These are phyloP conservation scores for Spisula solida DNA, from an alignment of 2,888 invertebrate species.

Conservation along the genomic window DNA sequence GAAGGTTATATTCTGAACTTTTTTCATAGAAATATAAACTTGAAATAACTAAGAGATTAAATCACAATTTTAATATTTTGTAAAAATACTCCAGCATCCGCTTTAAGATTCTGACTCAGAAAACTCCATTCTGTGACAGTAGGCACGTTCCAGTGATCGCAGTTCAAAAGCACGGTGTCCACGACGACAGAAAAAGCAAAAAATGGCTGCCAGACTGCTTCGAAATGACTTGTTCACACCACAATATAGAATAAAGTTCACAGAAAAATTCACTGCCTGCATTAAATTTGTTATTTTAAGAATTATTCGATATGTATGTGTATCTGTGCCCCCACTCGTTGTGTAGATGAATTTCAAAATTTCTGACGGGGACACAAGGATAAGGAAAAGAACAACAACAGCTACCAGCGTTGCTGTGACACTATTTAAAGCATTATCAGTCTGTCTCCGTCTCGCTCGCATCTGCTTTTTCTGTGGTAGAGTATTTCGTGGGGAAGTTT, in stretches of 20 bases:
- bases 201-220: slow-evolving; percentile 83
- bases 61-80: too few species aligned
- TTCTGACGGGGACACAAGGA: slow-evolving; percentile 86
- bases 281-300: slow-evolving; percentile 83
- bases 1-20: too few species aligned
- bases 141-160: slow-evolving; percentile 63
- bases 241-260: slow-evolving; percentile 97
- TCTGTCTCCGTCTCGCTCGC: slow-evolving; percentile 67
- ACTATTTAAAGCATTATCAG: slow-evolving; percentile 83
- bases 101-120: slow-evolving; percentile 69
- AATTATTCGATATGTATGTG: slow-evolving; percentile 68
- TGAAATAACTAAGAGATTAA: too few species aligned
- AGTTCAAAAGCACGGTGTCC: slow-evolving; percentile 48
- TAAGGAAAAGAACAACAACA: slow-evolving; percentile 84
- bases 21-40: too few species aligned
- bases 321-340: slow-evolving; percentile 62
- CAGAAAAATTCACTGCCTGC: slow-evolving; percentile 84
- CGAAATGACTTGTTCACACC: slow-evolving; percentile 97
- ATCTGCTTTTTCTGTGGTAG: slow-evolving; percentile 65
- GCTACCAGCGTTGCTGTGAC: slow-evolving; percentile 86
- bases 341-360: slow-evolving; percentile 83
- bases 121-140: slow-evolving; percentile 67
- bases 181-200: slow-evolving; percentile 73
- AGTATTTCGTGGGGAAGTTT: slow-evolving; percentile 32
- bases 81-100: too few species aligned